These are phyloP conservation scores for Mayetiola destructor DNA, from an alignment of 2,888 invertebrate genomes.

Conservation along the genomic window DNA sequence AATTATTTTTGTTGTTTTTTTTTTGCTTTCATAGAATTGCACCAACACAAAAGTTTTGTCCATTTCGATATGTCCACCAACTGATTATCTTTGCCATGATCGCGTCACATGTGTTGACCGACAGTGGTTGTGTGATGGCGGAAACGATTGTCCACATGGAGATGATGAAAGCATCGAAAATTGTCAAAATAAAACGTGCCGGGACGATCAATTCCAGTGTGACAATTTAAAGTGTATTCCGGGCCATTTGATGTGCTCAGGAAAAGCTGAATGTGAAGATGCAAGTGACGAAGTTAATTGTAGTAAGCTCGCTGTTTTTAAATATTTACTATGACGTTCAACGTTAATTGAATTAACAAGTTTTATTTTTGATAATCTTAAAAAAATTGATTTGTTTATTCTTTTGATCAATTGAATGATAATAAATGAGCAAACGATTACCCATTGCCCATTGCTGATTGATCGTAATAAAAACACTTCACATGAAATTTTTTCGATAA, in stretches of 20 bases:
- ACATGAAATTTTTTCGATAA: not conserved
- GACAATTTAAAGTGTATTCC: slow-evolving; percentile 64
- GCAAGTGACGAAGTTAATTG: slow-evolving; percentile 76
- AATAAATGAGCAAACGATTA: not conserved
- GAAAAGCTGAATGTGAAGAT: slow-evolving; percentile 66
- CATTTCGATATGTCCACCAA: slow-evolving; percentile 48
- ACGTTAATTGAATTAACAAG: no score
- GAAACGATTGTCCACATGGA: slow-evolving; percentile 67
- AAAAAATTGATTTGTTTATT: not conserved
- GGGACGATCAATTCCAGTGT: slow-evolving; percentile 78
- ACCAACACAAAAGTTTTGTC: slow-evolving; percentile 36
- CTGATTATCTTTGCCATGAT: slow-evolving; percentile 69
- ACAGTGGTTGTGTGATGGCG: slow-evolving; percentile 74
- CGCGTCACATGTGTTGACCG: slow-evolving; percentile 64
- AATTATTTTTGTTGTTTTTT: not conserved
- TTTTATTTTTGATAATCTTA: not conserved
- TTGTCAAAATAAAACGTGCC: slow-evolving; percentile 62
- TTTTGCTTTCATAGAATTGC: slow-evolving; percentile 42
- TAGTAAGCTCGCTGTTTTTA: slow-evolving; percentile 46
- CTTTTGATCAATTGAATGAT: not conserved
- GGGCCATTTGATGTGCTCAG: slow-evolving; percentile 69
- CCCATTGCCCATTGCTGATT: not conserved
- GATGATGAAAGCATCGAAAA: slow-evolving; percentile 54
- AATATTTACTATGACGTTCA: not conserved
- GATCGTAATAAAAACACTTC: not conserved